Conservation (phyloP, 1,140 invertebrate genomes). For the Megalonaias nervosa region DNA sequence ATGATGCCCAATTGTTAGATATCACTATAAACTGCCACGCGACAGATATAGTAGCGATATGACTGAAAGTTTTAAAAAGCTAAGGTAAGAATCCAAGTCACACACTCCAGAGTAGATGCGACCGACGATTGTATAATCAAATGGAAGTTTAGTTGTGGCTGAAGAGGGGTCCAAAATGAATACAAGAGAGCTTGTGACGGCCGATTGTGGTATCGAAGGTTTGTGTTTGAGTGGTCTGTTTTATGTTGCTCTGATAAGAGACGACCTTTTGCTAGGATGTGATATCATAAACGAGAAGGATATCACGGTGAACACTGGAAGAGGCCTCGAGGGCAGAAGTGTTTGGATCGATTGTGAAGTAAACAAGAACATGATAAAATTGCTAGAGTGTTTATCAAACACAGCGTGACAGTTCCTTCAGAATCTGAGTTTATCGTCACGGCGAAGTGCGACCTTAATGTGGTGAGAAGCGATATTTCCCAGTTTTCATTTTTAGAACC, state of each 20-base stretch:
- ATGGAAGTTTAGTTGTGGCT: no score
- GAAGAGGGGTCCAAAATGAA: no score
- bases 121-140: no score
- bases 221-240: neutral
- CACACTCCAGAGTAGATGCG: no score
- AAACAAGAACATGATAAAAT: neutral
- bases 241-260: slow-evolving; percentile 20
- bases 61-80: no score
- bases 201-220: neutral
- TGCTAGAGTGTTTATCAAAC: slow-evolving; percentile 2
- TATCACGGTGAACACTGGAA: slow-evolving; percentile 20
- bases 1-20: no score
- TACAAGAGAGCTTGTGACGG: neutral
- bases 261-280: slow-evolving; percentile 18
- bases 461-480: slow-evolving; percentile 9
- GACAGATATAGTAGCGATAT: no score
- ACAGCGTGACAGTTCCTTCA: slow-evolving; percentile 21
- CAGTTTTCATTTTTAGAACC: slow-evolving; percentile 14
- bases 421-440: slow-evolving; percentile 10
- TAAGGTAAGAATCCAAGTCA: no score
- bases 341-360: slow-evolving; percentile 25
- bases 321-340: slow-evolving; percentile 12
- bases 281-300: slow-evolving; percentile 26
- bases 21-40: no score
- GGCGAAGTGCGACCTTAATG: slow-evolving; percentile 1